Percentiles rank a stretch among this genome's conserved stretches.
phyloP scores from a whole-genome alignment of 2,888 invertebrate genomes.

The Odontomyia ornata region DNA sequence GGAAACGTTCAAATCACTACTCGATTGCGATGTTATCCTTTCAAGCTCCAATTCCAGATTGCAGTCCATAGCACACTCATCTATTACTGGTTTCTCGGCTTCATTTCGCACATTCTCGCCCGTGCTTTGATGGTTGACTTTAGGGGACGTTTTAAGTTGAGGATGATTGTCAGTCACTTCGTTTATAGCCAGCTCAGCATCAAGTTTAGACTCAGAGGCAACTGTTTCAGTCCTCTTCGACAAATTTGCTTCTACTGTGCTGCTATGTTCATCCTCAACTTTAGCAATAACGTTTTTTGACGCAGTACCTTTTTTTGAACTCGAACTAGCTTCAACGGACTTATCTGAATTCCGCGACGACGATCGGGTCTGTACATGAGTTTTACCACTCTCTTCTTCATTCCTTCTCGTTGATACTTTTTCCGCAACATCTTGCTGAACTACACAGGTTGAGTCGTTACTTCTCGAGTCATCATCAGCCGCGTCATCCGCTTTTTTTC shows the following conservation, averaged over 20 bases:
- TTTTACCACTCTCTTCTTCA: neutral
- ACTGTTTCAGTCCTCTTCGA: neutral
- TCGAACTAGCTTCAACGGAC: neutral
- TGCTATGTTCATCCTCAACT: neutral
- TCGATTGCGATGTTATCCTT: conserved; percentile 30
- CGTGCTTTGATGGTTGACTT: neutral
- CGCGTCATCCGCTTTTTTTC: neutral
- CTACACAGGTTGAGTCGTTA: conserved; percentile 1
- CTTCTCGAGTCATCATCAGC: neutral
- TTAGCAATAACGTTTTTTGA: conserved; percentile 30
- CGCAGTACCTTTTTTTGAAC: conserved; percentile 6
- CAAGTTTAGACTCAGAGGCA: neutral
- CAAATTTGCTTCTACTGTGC: neutral
- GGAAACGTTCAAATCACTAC: neutral
- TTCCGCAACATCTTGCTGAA: neutral
- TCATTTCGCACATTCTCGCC: neutral
- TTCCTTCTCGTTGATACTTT: too few relatives aligned
- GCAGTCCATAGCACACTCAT: neutral
- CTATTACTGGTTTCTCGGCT: neutral
- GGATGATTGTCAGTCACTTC: neutral
- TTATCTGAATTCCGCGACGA: conserved; percentile 1
- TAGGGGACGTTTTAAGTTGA: neutral
- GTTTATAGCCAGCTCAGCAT: neutral
- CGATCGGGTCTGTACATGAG: neutral
- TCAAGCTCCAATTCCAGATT: conserved; percentile 39